phyloP scores from a whole-genome alignment of 2,113 vertebrate genomes.

The Gorsachius goisagi region DNA sequence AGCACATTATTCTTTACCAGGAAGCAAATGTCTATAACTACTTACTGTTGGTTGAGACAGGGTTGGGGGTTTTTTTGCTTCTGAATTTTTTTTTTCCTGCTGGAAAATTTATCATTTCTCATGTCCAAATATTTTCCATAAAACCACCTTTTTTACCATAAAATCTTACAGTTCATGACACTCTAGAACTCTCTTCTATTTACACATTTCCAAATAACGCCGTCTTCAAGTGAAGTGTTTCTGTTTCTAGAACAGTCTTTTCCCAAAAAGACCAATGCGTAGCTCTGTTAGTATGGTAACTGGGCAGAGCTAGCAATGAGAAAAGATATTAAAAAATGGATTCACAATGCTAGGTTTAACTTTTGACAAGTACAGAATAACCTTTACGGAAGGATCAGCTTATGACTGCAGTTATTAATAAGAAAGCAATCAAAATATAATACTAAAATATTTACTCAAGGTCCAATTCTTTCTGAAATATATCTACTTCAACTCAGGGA shows the following conservation, averaged over 20 bases:
- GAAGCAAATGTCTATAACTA: background rate
- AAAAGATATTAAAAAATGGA: background rate
- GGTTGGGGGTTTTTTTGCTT: background rate
- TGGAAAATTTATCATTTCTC: background rate
- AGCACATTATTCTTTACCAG: background rate
- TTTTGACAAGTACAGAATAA: background rate
- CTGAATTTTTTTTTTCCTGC: background rate
- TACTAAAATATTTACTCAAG: background rate
- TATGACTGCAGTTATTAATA: background rate
- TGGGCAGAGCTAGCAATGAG: background rate
- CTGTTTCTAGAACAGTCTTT: background rate
- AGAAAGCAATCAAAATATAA: background rate
- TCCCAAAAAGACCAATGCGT: background rate
- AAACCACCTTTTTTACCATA: background rate
- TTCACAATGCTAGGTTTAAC: background rate
- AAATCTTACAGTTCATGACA: background rate
- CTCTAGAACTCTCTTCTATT: background rate
- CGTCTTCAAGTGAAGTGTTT: background rate
- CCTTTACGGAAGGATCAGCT: background rate
- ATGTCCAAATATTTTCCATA: background rate
- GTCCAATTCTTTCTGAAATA: background rate
- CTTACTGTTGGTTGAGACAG: background rate
- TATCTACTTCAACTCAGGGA: background rate
- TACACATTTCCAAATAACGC: background rate
- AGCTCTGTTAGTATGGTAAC: background rate